Percentiles rank a stretch among this genome's conserved stretches.
Conservation (phyloP, 2,888 invertebrate genomes). For the Phytoseiulus persimilis region DNA sequence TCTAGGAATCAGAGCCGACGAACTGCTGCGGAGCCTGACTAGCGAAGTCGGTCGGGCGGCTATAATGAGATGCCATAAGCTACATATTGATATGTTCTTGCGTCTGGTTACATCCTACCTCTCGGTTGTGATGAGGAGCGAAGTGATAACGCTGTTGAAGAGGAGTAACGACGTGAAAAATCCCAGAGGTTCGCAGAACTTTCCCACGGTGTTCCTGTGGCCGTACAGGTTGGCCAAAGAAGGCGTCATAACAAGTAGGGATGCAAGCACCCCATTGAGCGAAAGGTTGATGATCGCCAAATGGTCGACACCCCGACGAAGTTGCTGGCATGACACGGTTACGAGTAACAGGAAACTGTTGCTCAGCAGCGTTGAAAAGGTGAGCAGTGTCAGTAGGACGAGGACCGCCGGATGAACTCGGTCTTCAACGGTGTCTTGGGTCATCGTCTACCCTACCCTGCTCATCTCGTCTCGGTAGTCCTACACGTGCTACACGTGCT, state of each 20-base stretch:
- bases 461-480: neutral
- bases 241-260: conserved; percentile 22
- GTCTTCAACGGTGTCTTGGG: neutral
- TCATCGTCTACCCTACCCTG: neutral
- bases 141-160: conserved; percentile 36
- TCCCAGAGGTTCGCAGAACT: conserved; percentile 10
- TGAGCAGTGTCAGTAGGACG: conserved; percentile 10
- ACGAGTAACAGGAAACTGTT: conserved; percentile 27
- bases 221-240: conserved; percentile 25
- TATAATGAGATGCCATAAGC: neutral
- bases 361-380: conserved; percentile 13
- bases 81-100: neutral
- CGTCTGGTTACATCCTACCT: neutral
- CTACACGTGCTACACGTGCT: neutral
- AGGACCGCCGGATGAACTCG: neutral
- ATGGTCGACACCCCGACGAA: conserved; percentile 25
- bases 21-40: neutral
- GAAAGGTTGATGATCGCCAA: conserved; percentile 31
- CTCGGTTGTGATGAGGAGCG: conserved; percentile 33
- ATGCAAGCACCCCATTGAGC: conserved; percentile 21
- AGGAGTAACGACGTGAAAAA: conserved; percentile 25
- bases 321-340: conserved; percentile 9
- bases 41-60: neutral
- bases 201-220: conserved; percentile 15
- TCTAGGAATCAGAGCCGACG: neutral